Percentiles rank a stretch among this genome's conserved stretches.
Evolutionary conservation across 2,113 vertebrate species (phyloP).

Genomic region (Felis chaus): DNA sequence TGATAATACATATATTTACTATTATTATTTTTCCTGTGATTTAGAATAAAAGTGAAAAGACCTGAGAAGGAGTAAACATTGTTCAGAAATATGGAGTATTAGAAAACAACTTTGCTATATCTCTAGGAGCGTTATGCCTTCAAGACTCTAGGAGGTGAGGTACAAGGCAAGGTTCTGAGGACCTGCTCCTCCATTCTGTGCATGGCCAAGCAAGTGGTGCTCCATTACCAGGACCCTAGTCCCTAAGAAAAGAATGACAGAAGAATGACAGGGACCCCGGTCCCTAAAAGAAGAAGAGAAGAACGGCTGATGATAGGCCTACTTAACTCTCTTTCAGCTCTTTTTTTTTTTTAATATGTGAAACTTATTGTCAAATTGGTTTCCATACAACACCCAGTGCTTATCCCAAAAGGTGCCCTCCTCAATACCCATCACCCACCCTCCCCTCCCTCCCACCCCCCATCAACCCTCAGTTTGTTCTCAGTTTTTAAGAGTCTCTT

Average conservation of each 20-base stretch:
- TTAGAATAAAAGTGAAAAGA: not conserved
- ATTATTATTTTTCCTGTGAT: not conserved
- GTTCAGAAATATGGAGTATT: not conserved
- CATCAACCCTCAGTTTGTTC: too few species aligned
- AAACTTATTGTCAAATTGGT: too few species aligned
- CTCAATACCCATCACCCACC: too few species aligned
- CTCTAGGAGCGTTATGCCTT: not conserved
- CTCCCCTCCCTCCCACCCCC: too few species aligned
- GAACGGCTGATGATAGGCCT: not conserved
- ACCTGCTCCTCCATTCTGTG: not conserved
- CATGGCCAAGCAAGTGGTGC: too few species aligned
- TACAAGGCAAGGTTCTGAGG: not conserved
- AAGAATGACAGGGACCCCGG: not conserved
- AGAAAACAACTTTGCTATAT: not conserved
- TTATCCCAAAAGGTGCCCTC: too few species aligned
- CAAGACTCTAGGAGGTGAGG: not conserved
- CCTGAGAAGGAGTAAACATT: not conserved
- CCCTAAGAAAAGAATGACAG: not conserved
- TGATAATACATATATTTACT: conserved; percentile 22
- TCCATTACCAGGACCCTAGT: not conserved
- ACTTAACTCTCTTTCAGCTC: not conserved
- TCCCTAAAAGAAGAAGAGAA: not conserved
- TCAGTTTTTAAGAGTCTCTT: too few species aligned
- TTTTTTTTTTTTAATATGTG: not conserved
- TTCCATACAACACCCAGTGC: too few species aligned